Conservation (phyloP, 2,797 vertebrate genomes). For the Xenopus petersii region DNA sequence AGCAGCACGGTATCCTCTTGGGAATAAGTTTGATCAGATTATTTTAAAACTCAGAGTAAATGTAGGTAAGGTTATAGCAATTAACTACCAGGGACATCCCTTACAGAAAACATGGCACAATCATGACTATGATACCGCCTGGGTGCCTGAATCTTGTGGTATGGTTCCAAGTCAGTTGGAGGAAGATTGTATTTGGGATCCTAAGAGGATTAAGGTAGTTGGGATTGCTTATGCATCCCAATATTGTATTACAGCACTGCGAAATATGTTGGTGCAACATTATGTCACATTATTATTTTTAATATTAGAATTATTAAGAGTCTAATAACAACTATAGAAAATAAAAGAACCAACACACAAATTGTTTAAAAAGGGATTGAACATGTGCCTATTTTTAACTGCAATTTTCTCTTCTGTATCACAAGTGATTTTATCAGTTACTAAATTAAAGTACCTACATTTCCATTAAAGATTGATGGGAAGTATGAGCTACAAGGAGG, state of each 20-base stretch:
- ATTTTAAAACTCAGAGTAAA: slow-evolving; percentile 15
- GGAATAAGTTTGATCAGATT: background rate
- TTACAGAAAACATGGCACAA: slow-evolving; percentile 4
- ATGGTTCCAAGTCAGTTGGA: slow-evolving; percentile 18
- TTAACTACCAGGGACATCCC: background rate
- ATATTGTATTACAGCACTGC: background rate
- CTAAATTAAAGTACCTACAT: no score
- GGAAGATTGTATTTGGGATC: slow-evolving; percentile 21
- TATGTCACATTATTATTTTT: no score
- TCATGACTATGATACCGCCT: slow-evolving; percentile 7
- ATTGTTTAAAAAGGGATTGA: no score
- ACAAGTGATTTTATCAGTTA: no score
- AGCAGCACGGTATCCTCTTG: background rate
- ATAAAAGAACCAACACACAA: background rate
- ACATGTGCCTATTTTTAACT: no score
- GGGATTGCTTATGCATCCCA: background rate
- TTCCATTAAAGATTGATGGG: no score
- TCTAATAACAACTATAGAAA: no score
- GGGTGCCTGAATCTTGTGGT: slow-evolving; percentile 14
- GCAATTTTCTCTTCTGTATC: no score
- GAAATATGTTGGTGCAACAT: no score
- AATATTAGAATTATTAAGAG: no score
- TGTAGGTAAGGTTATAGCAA: background rate
- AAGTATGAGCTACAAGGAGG: no score
- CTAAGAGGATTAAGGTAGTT: slow-evolving; percentile 18